These are phyloP conservation scores for Papilio helenus DNA, from an alignment of 1,140 invertebrate genomes.

Conservation along the genomic window DNA sequence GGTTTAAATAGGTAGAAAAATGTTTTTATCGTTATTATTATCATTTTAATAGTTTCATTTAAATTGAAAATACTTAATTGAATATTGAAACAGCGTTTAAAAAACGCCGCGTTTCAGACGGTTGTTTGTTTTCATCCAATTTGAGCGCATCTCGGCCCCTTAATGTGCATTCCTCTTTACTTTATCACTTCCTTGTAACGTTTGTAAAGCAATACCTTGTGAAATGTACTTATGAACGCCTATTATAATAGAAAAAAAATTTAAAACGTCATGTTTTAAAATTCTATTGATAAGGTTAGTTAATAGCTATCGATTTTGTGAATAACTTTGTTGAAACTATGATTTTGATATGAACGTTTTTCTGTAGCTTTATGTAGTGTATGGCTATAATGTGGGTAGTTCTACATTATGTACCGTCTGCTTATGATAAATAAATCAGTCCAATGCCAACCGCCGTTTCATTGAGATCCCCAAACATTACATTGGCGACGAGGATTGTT, in stretches of 20 bases:
- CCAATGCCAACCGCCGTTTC: no score
- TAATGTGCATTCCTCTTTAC: slow-evolving; percentile 68
- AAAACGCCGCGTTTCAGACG: slow-evolving; percentile 41
- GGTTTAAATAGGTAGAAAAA: no score
- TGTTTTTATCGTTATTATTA: no score
- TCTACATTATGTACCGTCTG: no score
- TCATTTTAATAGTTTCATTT: no score
- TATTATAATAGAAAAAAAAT: slow-evolving; percentile 2
- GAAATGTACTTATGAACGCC: slow-evolving; percentile 50
- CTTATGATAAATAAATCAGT: no score
- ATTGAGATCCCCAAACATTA: no score
- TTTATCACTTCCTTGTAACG: slow-evolving; percentile 71
- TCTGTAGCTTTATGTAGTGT: no score
- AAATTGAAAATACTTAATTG: not conserved
- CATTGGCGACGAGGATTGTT: no score
- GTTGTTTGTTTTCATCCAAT: slow-evolving; percentile 44
- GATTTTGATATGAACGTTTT: no score
- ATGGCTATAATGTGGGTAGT: no score
- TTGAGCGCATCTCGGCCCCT: slow-evolving; percentile 56
- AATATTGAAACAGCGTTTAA: not conserved
- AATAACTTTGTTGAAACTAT: no score
- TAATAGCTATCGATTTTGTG: not conserved
- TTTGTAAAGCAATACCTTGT: slow-evolving; percentile 53
- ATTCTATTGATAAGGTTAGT: slow-evolving; percentile 4
- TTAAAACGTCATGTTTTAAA: not conserved